phyloP scores from a whole-genome alignment of 2,888 invertebrate species.

The Leucozona laternaria region DNA sequence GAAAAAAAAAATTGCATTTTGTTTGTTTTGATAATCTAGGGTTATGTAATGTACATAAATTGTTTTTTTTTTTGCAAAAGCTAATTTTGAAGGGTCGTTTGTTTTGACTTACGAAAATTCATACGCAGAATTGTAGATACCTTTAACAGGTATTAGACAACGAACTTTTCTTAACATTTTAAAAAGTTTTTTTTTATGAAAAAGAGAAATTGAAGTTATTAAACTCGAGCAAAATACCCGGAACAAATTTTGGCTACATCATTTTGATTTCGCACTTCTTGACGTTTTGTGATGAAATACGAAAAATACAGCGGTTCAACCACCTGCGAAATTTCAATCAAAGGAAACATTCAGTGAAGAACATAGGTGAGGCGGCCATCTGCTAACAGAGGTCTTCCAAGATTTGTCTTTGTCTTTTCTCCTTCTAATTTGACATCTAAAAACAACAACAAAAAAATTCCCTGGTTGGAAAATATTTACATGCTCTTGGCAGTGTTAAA shows the following conservation, averaged over 20 bases:
- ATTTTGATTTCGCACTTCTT: background rate
- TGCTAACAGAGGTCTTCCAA: too few species aligned
- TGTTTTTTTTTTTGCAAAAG: background rate
- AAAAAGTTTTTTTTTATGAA: constrained; percentile 8
- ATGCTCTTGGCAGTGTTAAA: too few species aligned
- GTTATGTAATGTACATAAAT: constrained; percentile 49
- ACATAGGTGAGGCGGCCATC: too few species aligned
- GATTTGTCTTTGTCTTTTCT: too few species aligned
- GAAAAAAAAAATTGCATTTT: background rate
- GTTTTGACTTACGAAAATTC: constrained; percentile 67
- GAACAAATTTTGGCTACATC: background rate
- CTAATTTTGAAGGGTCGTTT: background rate
- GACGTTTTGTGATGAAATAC: constrained; percentile 29
- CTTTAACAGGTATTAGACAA: constrained; percentile 40
- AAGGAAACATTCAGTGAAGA: background rate
- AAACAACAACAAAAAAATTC: too few species aligned
- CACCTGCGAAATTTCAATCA: background rate
- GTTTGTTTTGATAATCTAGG: constrained; percentile 33
- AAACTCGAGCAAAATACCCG: background rate
- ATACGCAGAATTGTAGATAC: constrained; percentile 30
- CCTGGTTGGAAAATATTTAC: too few species aligned
- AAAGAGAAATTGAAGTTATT: background rate
- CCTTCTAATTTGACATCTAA: too few species aligned
- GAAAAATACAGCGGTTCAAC: background rate
- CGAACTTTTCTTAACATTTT: constrained; percentile 68